Conservation (phyloP, 2,797 vertebrate species). For the Chelidonichthys spinosus region DNA sequence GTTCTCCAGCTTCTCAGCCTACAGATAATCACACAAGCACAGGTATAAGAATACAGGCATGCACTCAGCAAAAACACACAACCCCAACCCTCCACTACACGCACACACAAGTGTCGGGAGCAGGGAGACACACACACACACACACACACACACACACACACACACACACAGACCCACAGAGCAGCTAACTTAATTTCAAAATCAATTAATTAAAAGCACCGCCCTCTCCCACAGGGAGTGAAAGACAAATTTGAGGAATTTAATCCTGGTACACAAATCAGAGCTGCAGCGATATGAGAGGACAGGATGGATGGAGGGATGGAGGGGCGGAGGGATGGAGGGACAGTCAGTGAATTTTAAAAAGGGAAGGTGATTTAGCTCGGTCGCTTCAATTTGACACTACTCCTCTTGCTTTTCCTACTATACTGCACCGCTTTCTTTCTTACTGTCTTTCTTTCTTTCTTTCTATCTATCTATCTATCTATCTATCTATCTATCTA, state of each 20-base stretch:
- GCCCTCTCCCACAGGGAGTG: constrained; percentile 66
- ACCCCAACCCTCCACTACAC: constrained; percentile 26
- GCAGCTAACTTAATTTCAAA: constrained; percentile 74
- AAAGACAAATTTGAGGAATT: constrained; percentile 78
- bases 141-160: constrained; percentile 9
- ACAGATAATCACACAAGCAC: constrained; percentile 18
- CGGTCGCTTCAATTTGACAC: constrained; percentile 46
- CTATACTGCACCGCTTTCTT: neutral
- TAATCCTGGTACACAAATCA: constrained; percentile 77
- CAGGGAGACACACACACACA: constrained; percentile 25
- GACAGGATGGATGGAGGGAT: constrained; percentile 48
- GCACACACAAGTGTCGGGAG: constrained; percentile 9
- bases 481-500: constrained; percentile 42
- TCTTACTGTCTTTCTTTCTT: no score
- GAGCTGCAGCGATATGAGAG: constrained; percentile 65
- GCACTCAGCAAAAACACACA: constrained; percentile 33
- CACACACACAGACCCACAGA: constrained; percentile 15
- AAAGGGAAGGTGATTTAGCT: constrained; percentile 49
- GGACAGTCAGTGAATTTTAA: constrained; percentile 67
- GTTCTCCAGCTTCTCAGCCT: constrained; percentile 11
- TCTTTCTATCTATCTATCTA: constrained; percentile 27
- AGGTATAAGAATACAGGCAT: constrained; percentile 11
- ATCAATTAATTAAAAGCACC: constrained; percentile 80
- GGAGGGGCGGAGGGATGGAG: constrained; percentile 21
- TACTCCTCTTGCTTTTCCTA: constrained; percentile 6